Base-by-base conservation (phyloP, 2,113 vertebrate species). In the Camelus dromedarius region DNA sequence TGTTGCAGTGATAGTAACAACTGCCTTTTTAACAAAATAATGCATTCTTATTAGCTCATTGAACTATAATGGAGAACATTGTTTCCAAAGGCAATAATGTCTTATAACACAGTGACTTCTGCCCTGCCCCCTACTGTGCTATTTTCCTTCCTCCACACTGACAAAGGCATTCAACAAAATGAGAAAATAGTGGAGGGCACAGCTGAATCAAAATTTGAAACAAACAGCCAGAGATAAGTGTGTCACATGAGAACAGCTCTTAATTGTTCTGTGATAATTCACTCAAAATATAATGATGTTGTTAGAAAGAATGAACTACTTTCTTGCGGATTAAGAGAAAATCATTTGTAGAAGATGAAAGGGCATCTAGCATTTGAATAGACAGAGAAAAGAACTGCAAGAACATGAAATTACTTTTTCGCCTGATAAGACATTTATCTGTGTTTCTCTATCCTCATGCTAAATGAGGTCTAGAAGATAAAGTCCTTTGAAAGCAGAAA, bases 311-410 rank as follows among this genome's bases (percentile, higher is more conserved):
- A 91, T 97, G 96, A 97, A 91, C 87, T 96, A 87, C 62, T 96
- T 98, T 98, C 88, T 92, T 97, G 93, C 14, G 4, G 97, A 82
- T 96, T 98, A 95, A 15, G 91, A 97, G 93, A 95, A 98, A 97
- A 87, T 91, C 42, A 8, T 97, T 98, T 98, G 97, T 97, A 89
- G 97, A 93, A 97, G 97, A 98, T 98, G 97, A 96, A 98, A 98
- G 87, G 96, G 72, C 85, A 97, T 96, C 76, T 75, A 83, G 52
- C 92, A 88, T 97, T 98, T 96, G 96, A 97, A 97, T 77, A 97
- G 73, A 96, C 97, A 91, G 66, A 88, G 93, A 97, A 97, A 97
- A 97, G 70, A 98, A 97, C 90, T 95, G 96, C 94, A 97, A 98
- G 70, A 97, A 84, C 81, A 93, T 64, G 81, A 98, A 98, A 98